Evolutionary conservation across 2,888 invertebrate genomes (phyloP).

Genomic region (Sarcophaga rosellei): DNA sequence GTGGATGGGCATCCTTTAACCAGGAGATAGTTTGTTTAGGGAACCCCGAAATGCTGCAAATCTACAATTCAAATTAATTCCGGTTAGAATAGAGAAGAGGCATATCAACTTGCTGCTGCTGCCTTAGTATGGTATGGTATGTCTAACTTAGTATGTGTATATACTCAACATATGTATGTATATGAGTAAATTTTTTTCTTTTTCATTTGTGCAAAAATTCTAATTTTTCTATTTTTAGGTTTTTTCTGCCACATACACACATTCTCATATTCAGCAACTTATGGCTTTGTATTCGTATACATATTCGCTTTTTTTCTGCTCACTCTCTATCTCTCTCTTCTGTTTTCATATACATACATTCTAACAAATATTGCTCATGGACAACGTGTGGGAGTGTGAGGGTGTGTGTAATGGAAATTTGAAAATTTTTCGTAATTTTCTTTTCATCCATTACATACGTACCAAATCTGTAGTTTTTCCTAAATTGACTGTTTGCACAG

Average conservation of each 20-base stretch:
- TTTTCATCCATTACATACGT: slow-evolving; percentile 72
- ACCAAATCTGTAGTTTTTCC: slow-evolving; percentile 91
- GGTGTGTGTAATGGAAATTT: background rate
- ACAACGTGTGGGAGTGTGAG: background rate
- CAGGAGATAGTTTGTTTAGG: slow-evolving; percentile 89
- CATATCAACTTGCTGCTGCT: too few species aligned
- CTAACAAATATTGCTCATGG: too few species aligned
- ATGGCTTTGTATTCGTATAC: background rate
- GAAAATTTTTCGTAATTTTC: slow-evolving; percentile 43
- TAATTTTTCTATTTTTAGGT: slow-evolving; percentile 26
- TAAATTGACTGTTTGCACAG: slow-evolving; percentile 88
- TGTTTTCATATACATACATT: too few species aligned
- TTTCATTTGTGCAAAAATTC: slow-evolving; percentile 8
- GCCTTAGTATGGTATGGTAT: too few species aligned
- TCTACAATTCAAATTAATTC: slow-evolving; percentile 75
- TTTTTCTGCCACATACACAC: slow-evolving; percentile 4
- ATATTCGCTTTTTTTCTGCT: background rate
- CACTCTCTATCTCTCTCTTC: too few species aligned
- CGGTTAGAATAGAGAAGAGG: slow-evolving; percentile 6
- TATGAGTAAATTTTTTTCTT: too few species aligned
- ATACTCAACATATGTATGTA: background rate
- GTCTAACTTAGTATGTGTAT: slow-evolving; percentile 1
- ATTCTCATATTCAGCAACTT: background rate
- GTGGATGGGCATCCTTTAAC: slow-evolving; percentile 88
- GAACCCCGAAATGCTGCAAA: slow-evolving; percentile 92